Base-by-base conservation (phyloP, 1,140 invertebrate genomes). In the Drosophila pruinosa region DNA sequence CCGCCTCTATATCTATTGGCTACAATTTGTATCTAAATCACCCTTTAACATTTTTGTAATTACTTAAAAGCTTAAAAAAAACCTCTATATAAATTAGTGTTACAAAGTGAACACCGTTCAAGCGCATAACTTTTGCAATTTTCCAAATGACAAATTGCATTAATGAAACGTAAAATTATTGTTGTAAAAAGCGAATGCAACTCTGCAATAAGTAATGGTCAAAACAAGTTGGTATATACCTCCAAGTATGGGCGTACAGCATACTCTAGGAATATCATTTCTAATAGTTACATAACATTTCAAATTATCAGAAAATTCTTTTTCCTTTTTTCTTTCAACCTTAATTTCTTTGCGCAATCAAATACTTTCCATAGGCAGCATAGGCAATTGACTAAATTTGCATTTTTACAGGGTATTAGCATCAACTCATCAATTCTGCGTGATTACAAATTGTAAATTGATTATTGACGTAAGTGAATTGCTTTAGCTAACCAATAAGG, bases 381-480 rank as follows among this genome's bases (percentile, higher is more conserved):
- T n/a, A 4, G 34, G 34, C 34, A 36, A n/a, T 39, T 39, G 2
- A 4, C 5, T 15, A 14, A 39, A n/a, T n/a, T n/a, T 19, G 4
- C 5, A 5, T 10, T n/a, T 6, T 26, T 43, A 56, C 36, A 41
- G 22, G 38, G 7, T 31, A 54, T 63, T 2, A 0, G 38, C 8
- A 34, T 22, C 7, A 54, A 63, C 24, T 22, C 7, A 54, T 53
- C 24, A 63, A 63, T 63, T 54, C 24, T 7, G 24, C n/a, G 14
- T 54, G 48, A 63, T 63, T 53, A 22, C 38, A 0, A 31, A 43
- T 41, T 63, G 15, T 39, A 41, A 56, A 56, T 56, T 64, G 52
- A 56, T 64, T 64, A 56, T 56, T 31, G 17, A 7, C 47, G 19
- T 47, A 57, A 65, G 22, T 48, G 28, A 57, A 56, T 47, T 28